Base-by-base conservation (phyloP, 2,113 vertebrate species). In the Glaucomys volans region DNA sequence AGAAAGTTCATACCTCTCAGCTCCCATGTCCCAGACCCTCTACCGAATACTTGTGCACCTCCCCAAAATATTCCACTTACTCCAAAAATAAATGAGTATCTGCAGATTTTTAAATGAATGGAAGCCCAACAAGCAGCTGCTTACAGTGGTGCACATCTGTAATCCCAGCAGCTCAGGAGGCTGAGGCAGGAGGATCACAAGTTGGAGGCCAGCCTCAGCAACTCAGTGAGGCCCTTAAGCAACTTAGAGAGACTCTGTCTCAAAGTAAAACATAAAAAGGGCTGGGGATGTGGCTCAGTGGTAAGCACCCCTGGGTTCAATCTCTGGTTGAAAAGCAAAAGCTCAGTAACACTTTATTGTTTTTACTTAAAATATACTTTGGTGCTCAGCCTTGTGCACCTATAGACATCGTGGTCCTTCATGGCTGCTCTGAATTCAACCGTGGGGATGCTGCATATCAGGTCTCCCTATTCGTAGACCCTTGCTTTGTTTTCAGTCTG, bases 361-460 rank as follows among this genome's bases (percentile, higher is more conserved):
- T 47, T 87, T 83, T 52, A 50, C 54, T 66, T 80, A 44, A 67
- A 82, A 72, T 76, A 62, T 35, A 44, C 62, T 72, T 54, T 83
- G 37, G 32, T 47, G 69, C 32, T 75, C 13, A 40, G 9, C 72
- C 18, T 1, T 37, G 1, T 9, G 30, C 80, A 67, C 30, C 40
- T 42, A 52, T 5, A 77, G 59, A 77, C 50, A 8, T 2, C 16
- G n/a, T 0, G 3, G 37, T 44, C 11, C 72, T 62, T 64, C 10
- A 20, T 16, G 35, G 37, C 13, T n/a, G 11, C 37, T 20, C 1
- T 0, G 20, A 9, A 18, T 17, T 12, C 20, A 35, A 13, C 12
- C 8, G 32, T 66, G 16, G 40, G 37, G 12, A 30, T 62, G n/a
- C 16, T 24, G 2, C 44, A 52, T 42, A 12, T 16, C 52, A 42